phyloP scores from a whole-genome alignment of 30 jellyfish, hydroid and myxozoan genomes.

The Chrysaora quinquecirrha region DNA sequence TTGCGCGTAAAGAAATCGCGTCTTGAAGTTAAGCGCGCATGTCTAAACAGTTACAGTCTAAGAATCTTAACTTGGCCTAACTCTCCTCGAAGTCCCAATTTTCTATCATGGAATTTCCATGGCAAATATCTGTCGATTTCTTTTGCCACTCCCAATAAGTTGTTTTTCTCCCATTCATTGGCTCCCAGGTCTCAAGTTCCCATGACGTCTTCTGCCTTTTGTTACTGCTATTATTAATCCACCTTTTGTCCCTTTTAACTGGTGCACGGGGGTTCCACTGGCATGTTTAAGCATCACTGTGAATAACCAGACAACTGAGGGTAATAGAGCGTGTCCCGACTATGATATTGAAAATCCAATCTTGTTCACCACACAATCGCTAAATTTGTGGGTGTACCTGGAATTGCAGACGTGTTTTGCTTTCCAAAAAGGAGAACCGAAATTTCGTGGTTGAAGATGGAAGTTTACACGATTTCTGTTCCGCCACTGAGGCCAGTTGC shows the following conservation, averaged over 20 bases:
- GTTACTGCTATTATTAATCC: no score
- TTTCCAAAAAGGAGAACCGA: background rate
- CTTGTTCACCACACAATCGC: background rate
- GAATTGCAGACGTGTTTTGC: constrained; percentile 10
- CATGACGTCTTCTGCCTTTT: background rate
- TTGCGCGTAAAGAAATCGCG: no score
- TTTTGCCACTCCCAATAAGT: background rate
- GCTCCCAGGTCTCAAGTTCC: background rate
- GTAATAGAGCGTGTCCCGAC: background rate
- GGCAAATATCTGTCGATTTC: no score
- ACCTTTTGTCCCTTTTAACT: background rate
- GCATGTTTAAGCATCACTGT: no score
- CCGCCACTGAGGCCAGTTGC: constrained; percentile 95
- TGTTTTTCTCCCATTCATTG: background rate
- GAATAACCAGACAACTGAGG: background rate
- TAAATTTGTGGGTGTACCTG: constrained; percentile 4
- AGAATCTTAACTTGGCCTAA: no score
- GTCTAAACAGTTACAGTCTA: no score
- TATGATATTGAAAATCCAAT: background rate
- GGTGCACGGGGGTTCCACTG: background rate
- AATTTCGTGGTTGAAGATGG: constrained; percentile 37
- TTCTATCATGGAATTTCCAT: no score
- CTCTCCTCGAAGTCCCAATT: no score
- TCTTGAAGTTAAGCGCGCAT: no score
- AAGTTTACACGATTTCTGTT: constrained; percentile 81